Evolutionary conservation across 2,888 invertebrate genomes (phyloP), one percentile per base, ranked within the genome.

Genomic region (Polydrusus cervinus): DNA sequence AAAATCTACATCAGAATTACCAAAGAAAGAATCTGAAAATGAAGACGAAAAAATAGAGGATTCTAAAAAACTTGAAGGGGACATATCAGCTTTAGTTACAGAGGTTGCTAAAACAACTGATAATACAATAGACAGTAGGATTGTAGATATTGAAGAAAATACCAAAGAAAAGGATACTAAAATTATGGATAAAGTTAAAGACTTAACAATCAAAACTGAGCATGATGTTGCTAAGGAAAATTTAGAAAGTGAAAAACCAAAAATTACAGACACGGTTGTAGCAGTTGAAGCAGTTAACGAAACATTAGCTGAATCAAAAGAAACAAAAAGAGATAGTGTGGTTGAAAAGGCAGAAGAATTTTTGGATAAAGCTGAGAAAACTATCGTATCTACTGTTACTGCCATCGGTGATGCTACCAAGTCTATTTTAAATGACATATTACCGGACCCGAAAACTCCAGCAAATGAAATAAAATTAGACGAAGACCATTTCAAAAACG

Each of bases 321-420:
- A 43, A 8, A 5, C 43, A 16, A 43, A 49, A 34, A 47, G 20
- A 34, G 34, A 64, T 20, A 70, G 43, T 34, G 16, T 66, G 0
- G 55, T 65, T 13, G 60, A 74, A 18, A 45, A 34, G 34, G 70
- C 74, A 49, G 70, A 74, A 60, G 71, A 75, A 8, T 47, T 71
- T 30, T 11, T 49, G 16, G 57, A 43, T 20, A 72, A 60, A 45
- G 61, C 74, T 34, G 74, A 74, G 55, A 43, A 74, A 38, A 38
- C 61, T 25, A 47, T 61, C 11, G 62, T 43, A 14, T 66, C 57
- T 13, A 43, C 43, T 14, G 34, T 65, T 55, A 30, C 57, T n/a
- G 43, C 66, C 9, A 57, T 61, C n/a, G 51, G 62, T 6, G 67
- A 68, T 16, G 34, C 30, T 11, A 45, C 67, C 16, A 71, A 62